Evolutionary conservation across 2,797 vertebrate genomes (phyloP).

Genomic region (Rhincodon typus): DNA sequence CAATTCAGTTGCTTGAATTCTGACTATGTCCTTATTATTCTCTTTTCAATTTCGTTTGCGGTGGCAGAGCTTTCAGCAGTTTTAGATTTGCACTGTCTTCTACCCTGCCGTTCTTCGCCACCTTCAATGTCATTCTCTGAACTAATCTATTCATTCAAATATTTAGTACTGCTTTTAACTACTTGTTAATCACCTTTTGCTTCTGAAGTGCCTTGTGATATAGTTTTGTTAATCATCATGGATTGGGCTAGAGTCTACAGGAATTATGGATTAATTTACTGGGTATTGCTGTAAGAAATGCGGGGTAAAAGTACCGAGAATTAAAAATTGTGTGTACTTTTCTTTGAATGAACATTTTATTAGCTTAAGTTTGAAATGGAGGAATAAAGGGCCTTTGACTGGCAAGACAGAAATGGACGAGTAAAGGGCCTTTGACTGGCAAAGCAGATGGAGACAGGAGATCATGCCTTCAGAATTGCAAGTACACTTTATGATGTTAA

Average conservation of each 20-base stretch:
- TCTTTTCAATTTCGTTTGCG: not conserved
- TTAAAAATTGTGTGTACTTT: not conserved
- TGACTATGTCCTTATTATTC: not conserved
- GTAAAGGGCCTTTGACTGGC: not conserved
- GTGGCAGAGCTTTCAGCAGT: not conserved
- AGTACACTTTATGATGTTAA: not conserved
- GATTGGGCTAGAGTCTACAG: not conserved
- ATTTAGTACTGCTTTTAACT: not conserved
- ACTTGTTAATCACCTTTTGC: not conserved
- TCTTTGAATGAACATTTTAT: not conserved
- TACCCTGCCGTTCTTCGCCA: not conserved
- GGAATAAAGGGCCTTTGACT: not conserved
- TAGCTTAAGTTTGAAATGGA: not conserved
- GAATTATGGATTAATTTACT: not conserved
- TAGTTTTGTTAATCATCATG: not conserved
- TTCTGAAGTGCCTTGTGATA: not conserved
- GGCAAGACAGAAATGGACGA: not conserved
- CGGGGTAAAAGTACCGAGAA: not conserved
- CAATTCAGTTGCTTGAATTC: not conserved
- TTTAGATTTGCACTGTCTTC: not conserved
- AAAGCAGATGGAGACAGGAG: not conserved
- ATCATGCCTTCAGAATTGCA: not conserved
- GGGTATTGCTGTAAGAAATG: not conserved
- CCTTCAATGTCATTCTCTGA: not conserved
- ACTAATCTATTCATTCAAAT: not conserved